Conservation (phyloP, 2,113 vertebrate genomes). For the Clarias macrocephalus region DNA sequence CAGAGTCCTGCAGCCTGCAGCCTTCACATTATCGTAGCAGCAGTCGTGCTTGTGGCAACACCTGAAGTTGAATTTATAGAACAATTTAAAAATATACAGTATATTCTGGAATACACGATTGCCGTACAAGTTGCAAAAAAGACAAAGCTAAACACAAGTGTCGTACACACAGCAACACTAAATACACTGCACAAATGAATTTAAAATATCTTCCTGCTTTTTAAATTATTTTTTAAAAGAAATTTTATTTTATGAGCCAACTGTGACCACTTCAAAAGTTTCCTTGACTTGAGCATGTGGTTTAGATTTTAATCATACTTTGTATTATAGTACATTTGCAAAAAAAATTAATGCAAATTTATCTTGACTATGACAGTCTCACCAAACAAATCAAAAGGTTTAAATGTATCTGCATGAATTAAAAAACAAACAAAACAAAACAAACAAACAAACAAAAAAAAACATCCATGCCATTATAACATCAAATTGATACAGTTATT, state of each 20-base stretch:
- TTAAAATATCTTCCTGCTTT: neutral
- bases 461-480: neutral
- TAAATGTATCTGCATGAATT: neutral
- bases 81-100: neutral
- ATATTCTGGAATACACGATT: neutral
- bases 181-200: neutral
- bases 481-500: neutral
- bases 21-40: conserved; percentile 75
- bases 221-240: neutral
- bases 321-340: neutral
- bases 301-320: neutral
- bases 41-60: conserved; percentile 80
- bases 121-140: neutral
- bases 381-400: neutral
- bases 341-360: neutral
- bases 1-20: conserved; percentile 69
- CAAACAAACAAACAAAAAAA: no score
- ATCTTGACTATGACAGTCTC: neutral
- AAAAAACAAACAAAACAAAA: no score
- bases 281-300: neutral
- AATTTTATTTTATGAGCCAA: neutral
- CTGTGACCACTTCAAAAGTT: neutral
- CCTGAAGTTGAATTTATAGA: conserved; percentile 57
- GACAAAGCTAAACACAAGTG: neutral
- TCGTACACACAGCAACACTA: neutral